phyloP scores from a whole-genome alignment of 2,113 vertebrate genomes.

The Aegypius monachus region DNA sequence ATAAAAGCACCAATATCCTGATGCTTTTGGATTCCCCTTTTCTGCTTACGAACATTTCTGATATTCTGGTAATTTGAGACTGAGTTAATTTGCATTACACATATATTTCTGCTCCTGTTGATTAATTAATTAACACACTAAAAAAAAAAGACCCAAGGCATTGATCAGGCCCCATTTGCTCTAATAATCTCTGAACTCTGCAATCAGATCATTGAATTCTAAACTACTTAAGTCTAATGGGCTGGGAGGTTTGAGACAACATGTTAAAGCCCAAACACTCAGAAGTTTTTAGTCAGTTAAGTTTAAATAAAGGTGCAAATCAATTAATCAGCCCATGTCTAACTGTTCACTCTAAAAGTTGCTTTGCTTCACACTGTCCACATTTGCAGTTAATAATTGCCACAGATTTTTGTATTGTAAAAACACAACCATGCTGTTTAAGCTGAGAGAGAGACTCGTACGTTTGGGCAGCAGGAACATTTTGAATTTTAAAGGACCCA shows the following conservation, averaged over 20 bases:
- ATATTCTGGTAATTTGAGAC: not conserved
- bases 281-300: not conserved
- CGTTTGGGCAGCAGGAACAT: not conserved
- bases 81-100: not conserved
- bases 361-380: not conserved
- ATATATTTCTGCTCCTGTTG: not conserved
- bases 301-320: not conserved
- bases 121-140: conserved; percentile 14
- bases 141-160: not conserved
- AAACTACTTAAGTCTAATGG: not conserved
- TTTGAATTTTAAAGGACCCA: not conserved
- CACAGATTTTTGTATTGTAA: not conserved
- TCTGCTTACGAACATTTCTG: not conserved
- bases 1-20: not conserved
- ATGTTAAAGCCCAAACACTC: not conserved
- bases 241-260: not conserved
- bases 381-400: not conserved
- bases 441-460: not conserved
- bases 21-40: not conserved
- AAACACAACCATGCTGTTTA: not conserved
- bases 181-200: conserved; percentile 12
- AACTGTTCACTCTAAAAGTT: not conserved
- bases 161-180: not conserved
- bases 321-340: not conserved
- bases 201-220: conserved; percentile 5